These are phyloP conservation scores for Pocillopora verrucosa DNA, from an alignment of 64 coral and sea anemone species.

Conservation along the genomic window DNA sequence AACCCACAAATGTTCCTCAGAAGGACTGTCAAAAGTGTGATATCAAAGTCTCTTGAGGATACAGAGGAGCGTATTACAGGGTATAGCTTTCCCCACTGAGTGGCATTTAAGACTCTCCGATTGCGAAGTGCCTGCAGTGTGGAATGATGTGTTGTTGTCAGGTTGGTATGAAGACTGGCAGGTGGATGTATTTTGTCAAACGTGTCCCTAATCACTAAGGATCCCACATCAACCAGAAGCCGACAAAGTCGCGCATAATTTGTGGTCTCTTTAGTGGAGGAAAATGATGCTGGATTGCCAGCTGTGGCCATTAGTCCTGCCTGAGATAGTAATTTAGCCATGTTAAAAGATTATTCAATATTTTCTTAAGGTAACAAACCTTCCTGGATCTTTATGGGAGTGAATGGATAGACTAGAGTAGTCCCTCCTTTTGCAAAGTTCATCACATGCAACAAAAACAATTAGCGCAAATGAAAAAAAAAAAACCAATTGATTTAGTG, in stretches of 20 bases:
- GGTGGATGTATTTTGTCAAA: background rate
- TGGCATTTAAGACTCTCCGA: background rate
- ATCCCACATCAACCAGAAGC: conserved; percentile 7
- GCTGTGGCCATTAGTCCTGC: background rate
- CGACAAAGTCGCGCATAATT: conserved; percentile 11
- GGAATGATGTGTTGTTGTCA: background rate
- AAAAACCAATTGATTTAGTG: too few species aligned
- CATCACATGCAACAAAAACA: too few species aligned
- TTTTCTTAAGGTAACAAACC: too few species aligned
- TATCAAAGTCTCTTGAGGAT: conserved; percentile 5
- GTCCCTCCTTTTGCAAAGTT: too few species aligned
- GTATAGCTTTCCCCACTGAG: background rate
- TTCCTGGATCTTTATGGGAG: too few species aligned
- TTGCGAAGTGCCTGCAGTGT: background rate
- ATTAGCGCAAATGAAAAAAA: too few species aligned
- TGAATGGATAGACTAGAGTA: too few species aligned
- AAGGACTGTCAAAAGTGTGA: background rate
- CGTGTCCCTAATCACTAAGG: background rate
- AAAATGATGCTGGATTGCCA: background rate
- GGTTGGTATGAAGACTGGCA: background rate
- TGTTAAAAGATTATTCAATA: too few species aligned
- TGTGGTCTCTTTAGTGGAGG: background rate
- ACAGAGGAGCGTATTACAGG: background rate
- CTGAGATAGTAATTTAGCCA: background rate
- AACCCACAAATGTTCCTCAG: background rate